phyloP scores from a whole-genome alignment of 53 echinoderm and acorn worm species.

The Paelopatides confundens region DNA sequence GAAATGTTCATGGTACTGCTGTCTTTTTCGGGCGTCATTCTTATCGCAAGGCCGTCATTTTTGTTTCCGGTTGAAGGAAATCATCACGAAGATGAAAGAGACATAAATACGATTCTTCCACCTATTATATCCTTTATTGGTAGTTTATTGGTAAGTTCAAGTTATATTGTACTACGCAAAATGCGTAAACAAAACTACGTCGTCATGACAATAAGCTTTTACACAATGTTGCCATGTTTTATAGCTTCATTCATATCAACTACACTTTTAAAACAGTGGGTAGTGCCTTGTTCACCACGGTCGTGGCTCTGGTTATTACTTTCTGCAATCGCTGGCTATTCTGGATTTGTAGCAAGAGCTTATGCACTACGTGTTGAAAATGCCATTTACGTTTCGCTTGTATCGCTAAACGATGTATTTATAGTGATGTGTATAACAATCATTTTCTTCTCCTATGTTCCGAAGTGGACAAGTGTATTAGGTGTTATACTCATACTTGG shows the following conservation, averaged over 20 bases:
- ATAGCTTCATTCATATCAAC: background rate
- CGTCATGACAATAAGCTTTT: background rate
- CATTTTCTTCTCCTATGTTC: background rate
- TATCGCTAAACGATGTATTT: background rate
- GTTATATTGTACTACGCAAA: background rate
- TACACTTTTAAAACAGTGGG: background rate
- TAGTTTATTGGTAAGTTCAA: background rate
- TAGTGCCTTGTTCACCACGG: background rate
- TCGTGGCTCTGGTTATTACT: background rate
- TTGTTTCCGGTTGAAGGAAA: background rate
- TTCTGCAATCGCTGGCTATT: background rate
- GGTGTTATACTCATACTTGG: background rate
- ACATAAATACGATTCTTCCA: background rate
- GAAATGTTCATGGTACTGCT: background rate
- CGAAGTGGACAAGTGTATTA: background rate
- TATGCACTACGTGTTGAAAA: background rate
- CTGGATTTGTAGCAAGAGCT: background rate
- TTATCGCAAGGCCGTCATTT: slow-evolving; percentile 12
- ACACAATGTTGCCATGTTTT: background rate
- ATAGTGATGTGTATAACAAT: background rate
- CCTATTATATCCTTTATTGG: background rate
- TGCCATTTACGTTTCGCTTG: background rate
- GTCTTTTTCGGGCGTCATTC: background rate
- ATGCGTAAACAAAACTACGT: background rate
- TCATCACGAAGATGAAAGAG: background rate